Base-by-base conservation (phyloP, 2,113 vertebrate species). In the Pseudopipra pipra region DNA sequence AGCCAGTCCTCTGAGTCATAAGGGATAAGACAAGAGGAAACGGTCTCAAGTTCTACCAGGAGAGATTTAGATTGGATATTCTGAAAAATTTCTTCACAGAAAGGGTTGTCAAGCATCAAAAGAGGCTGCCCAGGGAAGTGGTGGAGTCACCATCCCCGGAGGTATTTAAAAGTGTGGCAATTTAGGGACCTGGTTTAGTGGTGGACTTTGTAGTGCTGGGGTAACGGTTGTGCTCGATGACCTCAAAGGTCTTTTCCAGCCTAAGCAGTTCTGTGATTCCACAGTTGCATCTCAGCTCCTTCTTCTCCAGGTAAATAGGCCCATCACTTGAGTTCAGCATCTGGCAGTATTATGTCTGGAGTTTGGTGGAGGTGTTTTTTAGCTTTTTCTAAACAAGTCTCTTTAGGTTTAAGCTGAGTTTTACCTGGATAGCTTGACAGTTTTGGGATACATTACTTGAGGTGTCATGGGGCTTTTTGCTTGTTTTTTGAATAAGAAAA, bases 401-500 rank as follows among this genome's bases (percentile, higher is more conserved):
- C 46, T 73, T 62, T 39, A 80, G 47, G 77, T 37, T 80, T 84
- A 68, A 89, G 47, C 61, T 28, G 22, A 14, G 33, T 70, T 94
- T 91, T 62, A 76, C 33, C 49, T 30, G 1, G 5, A 52, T 21
- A 87, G 25, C 22, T 49, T 73, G 74, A 85, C 54, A 82, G 49
- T 91, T 91, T 82, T 41, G 19, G 43, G 62, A 87, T 24, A 54
- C 11, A 9, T 78, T 65, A 61, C 31, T 65, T 70, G 35, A 73
- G 49, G 85, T 73, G 17, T 55, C 28, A 76, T 20, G 27, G 24
- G 24, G 8, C 14, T 87, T 94, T 85, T 85, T 23, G 72, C 28
- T 76, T 76, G 62, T 72, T 93, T 79, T 79, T 37, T 33, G 23
- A 76, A 54, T 56, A 91, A 65, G 44, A 94, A 84, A 94, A 94